Percentiles rank a stretch among this genome's conserved stretches.
Conservation (phyloP, 2,113 vertebrate species). For the Thamnaconus septentrionalis region DNA sequence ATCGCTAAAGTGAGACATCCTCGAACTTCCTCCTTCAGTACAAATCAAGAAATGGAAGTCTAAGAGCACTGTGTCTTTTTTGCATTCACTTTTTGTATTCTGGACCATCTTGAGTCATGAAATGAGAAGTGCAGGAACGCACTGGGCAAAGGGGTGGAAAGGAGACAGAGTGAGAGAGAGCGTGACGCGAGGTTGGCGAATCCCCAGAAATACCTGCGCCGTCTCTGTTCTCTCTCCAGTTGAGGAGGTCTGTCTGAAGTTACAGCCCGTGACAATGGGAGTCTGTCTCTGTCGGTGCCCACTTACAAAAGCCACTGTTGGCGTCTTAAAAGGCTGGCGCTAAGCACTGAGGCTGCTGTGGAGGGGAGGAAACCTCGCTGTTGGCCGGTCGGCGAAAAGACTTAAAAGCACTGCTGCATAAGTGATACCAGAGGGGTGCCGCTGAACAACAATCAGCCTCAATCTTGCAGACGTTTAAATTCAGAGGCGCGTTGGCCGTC, state of each 20-base stretch:
- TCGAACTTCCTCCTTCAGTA: too few relatives aligned
- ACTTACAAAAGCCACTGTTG: constrained; percentile 56
- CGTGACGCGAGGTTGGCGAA: constrained; percentile 44
- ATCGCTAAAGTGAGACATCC: too few relatives aligned
- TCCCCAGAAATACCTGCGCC: constrained; percentile 40
- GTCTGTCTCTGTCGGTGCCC: constrained; percentile 51
- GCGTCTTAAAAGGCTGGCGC: constrained; percentile 55
- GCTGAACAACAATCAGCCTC: too few relatives aligned
- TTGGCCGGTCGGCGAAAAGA: constrained; percentile 2
- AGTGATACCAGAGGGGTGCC: too few relatives aligned
- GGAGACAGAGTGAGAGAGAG: constrained; percentile 41
- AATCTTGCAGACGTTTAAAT: too few relatives aligned
- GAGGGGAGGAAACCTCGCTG: constrained; percentile 16
- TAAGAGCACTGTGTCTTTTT: neutral
- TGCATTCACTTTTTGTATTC: neutral
- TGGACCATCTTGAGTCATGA: constrained; percentile 6
- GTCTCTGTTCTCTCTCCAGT: constrained; percentile 53
- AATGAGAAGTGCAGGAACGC: constrained; percentile 12
- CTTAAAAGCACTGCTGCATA: neutral
- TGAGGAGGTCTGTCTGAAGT: constrained; percentile 64
- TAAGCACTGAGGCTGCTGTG: constrained; percentile 22
- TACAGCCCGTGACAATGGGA: constrained; percentile 56
- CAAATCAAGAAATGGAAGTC: too few relatives aligned
- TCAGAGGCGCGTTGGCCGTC: too few relatives aligned
- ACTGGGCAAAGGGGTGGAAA: constrained; percentile 54